phyloP scores from a whole-genome alignment of 1,140 invertebrate species.

The Ceratitis capitata region DNA sequence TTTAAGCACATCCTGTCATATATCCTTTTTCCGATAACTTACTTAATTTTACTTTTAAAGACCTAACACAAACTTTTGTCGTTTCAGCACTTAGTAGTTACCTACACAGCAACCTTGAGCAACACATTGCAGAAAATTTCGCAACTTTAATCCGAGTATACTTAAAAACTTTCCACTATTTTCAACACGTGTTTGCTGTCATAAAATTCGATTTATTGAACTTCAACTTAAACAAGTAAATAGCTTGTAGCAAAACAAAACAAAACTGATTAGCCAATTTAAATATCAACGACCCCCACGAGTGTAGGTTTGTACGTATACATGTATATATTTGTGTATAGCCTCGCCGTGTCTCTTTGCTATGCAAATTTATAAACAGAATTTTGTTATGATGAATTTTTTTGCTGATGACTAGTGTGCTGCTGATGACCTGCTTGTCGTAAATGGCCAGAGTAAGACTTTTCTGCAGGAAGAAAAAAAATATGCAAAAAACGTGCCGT shows the following conservation, averaged over 20 bases:
- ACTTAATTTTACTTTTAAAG: neutral
- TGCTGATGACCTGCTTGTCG: neutral
- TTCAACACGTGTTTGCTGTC: neutral
- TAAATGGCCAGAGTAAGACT: neutral
- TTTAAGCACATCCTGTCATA: neutral
- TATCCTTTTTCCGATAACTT: neutral
- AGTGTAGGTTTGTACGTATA: neutral
- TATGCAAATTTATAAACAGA: neutral
- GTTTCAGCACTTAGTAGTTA: neutral
- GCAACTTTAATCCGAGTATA: neutral
- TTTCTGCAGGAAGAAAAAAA: neutral
- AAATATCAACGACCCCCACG: neutral
- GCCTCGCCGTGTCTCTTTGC: neutral
- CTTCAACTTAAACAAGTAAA: neutral
- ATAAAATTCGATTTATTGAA: neutral
- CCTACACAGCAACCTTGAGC: neutral
- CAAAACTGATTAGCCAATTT: neutral
- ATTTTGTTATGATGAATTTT: neutral
- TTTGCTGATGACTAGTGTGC: neutral
- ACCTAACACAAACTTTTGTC: neutral
- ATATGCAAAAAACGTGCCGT: constrained; percentile 10
- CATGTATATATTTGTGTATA: neutral
- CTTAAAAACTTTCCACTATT: neutral
- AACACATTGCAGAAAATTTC: neutral
- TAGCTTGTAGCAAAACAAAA: neutral